Conservation (phyloP, 2,113 vertebrate genomes). For the Chamaetylas fuelleborni region DNA sequence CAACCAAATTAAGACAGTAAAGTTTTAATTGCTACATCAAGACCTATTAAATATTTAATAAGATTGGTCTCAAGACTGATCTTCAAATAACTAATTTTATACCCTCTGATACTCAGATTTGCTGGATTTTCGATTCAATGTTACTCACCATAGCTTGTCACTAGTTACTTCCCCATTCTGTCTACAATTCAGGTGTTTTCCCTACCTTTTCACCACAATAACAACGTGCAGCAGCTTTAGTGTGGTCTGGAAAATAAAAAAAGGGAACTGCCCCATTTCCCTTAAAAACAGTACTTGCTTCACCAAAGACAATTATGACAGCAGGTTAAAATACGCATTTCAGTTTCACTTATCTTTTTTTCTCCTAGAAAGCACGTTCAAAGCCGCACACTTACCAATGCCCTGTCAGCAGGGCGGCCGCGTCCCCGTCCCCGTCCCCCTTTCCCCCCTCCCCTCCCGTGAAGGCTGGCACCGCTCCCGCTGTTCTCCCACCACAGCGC, state of each 20-base stretch:
- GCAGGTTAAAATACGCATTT: fast-evolving
- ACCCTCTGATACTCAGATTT: neutral
- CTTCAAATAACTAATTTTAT: neutral
- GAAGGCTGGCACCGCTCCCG: neutral
- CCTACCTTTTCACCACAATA: neutral
- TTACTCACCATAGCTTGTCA: neutral
- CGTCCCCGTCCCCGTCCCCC: fast-evolving
- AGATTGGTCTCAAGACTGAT: neutral
- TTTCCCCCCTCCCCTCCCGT: neutral
- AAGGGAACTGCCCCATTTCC: neutral
- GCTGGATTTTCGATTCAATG: neutral
- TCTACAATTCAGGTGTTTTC: neutral
- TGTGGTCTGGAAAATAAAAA: neutral
- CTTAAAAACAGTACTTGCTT: neutral
- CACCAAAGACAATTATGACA: neutral
- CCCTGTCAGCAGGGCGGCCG: fast-evolving
- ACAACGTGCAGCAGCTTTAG: neutral
- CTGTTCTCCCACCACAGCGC: fast-evolving
- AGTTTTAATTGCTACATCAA: neutral
- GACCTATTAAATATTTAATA: neutral
- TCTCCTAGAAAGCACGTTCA: neutral
- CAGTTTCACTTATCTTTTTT: neutral
- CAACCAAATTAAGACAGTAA: neutral
- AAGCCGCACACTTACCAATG: fast-evolving
- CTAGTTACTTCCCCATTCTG: neutral